Conservation (phyloP, 2,797 vertebrate genomes). For the Sus cebifrons region DNA sequence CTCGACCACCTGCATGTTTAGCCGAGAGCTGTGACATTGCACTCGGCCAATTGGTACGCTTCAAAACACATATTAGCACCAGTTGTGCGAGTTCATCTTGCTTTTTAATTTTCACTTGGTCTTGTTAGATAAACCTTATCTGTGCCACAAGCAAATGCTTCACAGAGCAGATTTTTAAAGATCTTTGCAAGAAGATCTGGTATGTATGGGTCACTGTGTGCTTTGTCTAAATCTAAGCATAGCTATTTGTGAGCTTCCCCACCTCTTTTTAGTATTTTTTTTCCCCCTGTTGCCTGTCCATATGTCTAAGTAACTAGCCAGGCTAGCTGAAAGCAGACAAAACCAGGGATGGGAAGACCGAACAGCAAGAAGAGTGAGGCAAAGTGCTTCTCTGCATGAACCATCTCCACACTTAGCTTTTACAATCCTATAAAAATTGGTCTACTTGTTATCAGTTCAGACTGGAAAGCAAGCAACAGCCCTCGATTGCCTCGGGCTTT, state of each 20-base stretch:
- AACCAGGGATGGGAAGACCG: slow-evolving; percentile 70
- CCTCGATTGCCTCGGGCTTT: slow-evolving; percentile 88
- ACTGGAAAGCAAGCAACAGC: slow-evolving; percentile 84
- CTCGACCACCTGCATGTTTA: slow-evolving; percentile 94
- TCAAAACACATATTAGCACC: slow-evolving; percentile 92
- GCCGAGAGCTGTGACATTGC: slow-evolving; percentile 91
- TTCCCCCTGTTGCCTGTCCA: slow-evolving; percentile 78
- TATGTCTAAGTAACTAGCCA: slow-evolving; percentile 82
- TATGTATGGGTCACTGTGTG: slow-evolving; percentile 87
- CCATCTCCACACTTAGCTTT: slow-evolving; percentile 87
- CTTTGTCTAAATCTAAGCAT: slow-evolving; percentile 87
- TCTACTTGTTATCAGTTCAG: slow-evolving; percentile 89
- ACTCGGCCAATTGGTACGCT: slow-evolving; percentile 90
- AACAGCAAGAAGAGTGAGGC: slow-evolving; percentile 81
- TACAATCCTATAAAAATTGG: slow-evolving; percentile 91
- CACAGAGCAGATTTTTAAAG: slow-evolving; percentile 86
- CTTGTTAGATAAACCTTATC: slow-evolving; percentile 90
- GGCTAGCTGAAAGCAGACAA: slow-evolving; percentile 79
- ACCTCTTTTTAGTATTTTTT: not conserved
- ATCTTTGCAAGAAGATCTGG: slow-evolving; percentile 78
- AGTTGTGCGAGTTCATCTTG: slow-evolving; percentile 89
- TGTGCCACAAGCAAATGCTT: slow-evolving; percentile 86
- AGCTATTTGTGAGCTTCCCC: slow-evolving; percentile 85
- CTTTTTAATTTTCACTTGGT: slow-evolving; percentile 90
- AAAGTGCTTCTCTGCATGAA: slow-evolving; percentile 88